Evolutionary conservation across 2,888 invertebrate species (phyloP).

Genomic region (Sphinx pinastri): DNA sequence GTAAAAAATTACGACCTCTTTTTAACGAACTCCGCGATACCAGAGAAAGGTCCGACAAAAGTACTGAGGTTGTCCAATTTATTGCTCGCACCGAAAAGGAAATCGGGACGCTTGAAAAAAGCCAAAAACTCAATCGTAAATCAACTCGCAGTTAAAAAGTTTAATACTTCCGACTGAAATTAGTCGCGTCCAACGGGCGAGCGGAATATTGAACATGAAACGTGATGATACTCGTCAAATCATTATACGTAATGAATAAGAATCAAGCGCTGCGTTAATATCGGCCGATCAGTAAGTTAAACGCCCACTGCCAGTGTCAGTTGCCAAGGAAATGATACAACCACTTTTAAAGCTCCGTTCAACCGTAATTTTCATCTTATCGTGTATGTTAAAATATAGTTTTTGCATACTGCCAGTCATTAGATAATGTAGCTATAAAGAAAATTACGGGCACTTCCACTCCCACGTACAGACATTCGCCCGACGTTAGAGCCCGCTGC

Average conservation of each 20-base stretch:
- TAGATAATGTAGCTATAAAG: conserved; percentile 61
- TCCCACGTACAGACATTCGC: conserved; percentile 47
- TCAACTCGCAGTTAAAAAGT: conserved; percentile 47
- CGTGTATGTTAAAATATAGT: conserved; percentile 46
- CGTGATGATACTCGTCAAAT: conserved; percentile 37
- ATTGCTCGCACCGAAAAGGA: conserved; percentile 47
- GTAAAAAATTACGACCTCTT: conserved; percentile 62
- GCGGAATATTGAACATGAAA: conserved; percentile 41
- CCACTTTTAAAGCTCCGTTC: conserved; percentile 46
- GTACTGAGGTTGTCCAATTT: conserved; percentile 51
- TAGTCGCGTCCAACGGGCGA: conserved; percentile 37
- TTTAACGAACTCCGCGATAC: conserved; percentile 48
- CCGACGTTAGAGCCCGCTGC: conserved; percentile 32
- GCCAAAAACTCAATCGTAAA: conserved; percentile 48
- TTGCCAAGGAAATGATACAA: conserved; percentile 49
- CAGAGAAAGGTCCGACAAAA: conserved; percentile 60
- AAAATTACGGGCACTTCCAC: conserved; percentile 53
- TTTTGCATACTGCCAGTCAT: conserved; percentile 55
- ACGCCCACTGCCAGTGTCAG: conserved; percentile 42
- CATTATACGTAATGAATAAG: conserved; percentile 46
- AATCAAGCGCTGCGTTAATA: conserved; percentile 40
- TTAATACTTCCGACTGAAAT: conserved; percentile 51
- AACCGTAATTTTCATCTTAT: conserved; percentile 49
- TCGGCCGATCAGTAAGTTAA: conserved; percentile 44
- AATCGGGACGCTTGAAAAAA: conserved; percentile 46